A percentile compares a stretch with the other conserved stretches of the same genome.
Evolutionary conservation across 2,888 invertebrate genomes (phyloP).

Genomic region (Xestia ashworthii): DNA sequence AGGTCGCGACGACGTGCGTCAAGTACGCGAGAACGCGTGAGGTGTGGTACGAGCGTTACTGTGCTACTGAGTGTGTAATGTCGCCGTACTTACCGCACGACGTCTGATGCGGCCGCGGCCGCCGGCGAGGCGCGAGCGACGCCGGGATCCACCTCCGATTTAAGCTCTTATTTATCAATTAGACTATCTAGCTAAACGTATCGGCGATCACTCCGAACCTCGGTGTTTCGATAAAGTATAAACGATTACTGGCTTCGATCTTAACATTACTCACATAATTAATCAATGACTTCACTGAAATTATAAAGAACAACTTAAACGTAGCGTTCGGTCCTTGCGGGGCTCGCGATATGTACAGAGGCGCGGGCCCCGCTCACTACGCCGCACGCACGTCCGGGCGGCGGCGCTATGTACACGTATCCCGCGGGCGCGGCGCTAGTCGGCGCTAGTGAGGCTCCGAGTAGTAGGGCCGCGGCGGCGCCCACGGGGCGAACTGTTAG

Average conservation of each 20-base stretch:
- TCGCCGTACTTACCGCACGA: conserved; percentile 79
- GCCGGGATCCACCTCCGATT: conserved; percentile 81
- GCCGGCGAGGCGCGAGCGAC: conserved; percentile 75
- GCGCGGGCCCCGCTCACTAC: conserved; percentile 73
- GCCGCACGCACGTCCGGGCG: conserved; percentile 77
- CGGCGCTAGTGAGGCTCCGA: conserved; percentile 87
- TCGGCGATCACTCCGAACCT: conserved; percentile 83
- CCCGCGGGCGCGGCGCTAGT: conserved; percentile 84
- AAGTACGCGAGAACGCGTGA: conserved; percentile 50
- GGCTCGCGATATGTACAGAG: conserved; percentile 75
- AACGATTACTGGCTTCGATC: conserved; percentile 87
- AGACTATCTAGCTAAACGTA: conserved; percentile 86
- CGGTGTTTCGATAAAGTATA: conserved; percentile 82
- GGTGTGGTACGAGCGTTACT: conserved; percentile 58
- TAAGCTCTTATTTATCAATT: conserved; percentile 87
- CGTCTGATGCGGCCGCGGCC: conserved; percentile 67
- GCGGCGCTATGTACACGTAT: conserved; percentile 74
- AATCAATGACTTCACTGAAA: conserved; percentile 86
- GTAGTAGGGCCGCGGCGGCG: conserved; percentile 90
- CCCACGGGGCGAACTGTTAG: conserved; percentile 94
- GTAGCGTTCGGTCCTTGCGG: conserved; percentile 75
- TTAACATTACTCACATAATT: conserved; percentile 85
- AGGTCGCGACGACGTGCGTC: conserved; percentile 55
- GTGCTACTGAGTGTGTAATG: conserved; percentile 68
- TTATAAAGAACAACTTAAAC: conserved; percentile 82